phyloP scores from a whole-genome alignment of 1,140 invertebrate genomes.

The Coenobita brevimanus region DNA sequence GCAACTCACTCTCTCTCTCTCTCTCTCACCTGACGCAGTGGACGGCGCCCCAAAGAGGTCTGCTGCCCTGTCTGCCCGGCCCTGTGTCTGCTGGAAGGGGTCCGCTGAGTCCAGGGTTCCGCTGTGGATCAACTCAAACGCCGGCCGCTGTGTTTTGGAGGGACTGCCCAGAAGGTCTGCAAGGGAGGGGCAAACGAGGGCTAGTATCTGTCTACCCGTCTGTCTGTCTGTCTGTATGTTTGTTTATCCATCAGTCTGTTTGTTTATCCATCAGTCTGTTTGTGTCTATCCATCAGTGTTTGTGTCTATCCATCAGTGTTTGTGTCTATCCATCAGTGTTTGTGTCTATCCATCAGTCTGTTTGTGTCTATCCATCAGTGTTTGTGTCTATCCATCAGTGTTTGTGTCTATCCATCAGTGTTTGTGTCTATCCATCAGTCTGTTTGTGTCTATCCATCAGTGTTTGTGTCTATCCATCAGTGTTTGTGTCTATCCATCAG shows the following conservation, averaged over 20 bases:
- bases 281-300: neutral
- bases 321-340: no score
- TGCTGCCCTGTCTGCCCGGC: slow-evolving; percentile 54
- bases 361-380: no score
- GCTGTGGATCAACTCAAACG: slow-evolving; percentile 37
- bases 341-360: no score
- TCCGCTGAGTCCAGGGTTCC: slow-evolving; percentile 57
- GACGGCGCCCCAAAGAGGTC: slow-evolving; percentile 77
- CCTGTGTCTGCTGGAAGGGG: neutral
- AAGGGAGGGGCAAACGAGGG: neutral
- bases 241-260: neutral
- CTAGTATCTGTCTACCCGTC: neutral
- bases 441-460: no score
- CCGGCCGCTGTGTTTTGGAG: slow-evolving; percentile 43
- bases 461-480: no score
- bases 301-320: no score
- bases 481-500: no score
- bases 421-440: no score
- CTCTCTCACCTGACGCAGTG: neutral
- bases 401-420: no score
- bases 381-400: no score
- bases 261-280: neutral
- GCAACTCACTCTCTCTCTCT: no score
- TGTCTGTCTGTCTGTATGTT: neutral
- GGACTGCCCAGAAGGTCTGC: slow-evolving; percentile 38